These are phyloP conservation scores for Lingula anatina DNA, from an alignment of 2,888 invertebrate genomes.

Conservation along the genomic window DNA sequence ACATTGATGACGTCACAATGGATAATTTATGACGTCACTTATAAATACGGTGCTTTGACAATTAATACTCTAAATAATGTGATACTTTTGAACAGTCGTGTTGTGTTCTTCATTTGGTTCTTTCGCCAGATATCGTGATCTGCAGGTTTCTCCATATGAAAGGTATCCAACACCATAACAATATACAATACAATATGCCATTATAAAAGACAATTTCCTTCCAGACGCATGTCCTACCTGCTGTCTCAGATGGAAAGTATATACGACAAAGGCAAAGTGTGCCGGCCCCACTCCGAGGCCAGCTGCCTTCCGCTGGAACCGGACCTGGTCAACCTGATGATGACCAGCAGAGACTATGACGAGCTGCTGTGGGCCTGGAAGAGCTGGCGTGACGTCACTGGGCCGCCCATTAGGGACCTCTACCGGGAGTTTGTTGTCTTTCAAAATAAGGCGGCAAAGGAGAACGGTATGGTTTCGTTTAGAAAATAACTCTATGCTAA, in stretches of 20 bases:
- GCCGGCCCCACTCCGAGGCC: background rate
- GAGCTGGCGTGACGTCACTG: conserved; percentile 75
- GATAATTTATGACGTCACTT: too few species aligned
- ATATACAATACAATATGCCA: too few species aligned
- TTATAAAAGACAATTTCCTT: too few species aligned
- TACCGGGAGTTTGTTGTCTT: conserved; percentile 74
- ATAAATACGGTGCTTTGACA: too few species aligned
- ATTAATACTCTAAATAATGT: too few species aligned
- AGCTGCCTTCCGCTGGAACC: conserved; percentile 27
- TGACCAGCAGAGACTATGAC: conserved; percentile 61
- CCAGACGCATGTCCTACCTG: too few species aligned
- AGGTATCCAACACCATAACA: too few species aligned
- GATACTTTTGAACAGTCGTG: too few species aligned
- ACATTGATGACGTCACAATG: too few species aligned
- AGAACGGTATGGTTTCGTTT: conserved; percentile 60
- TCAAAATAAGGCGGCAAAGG: conserved; percentile 69
- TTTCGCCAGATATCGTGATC: too few species aligned
- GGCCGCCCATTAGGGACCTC: conserved; percentile 68
- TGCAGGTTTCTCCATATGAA: too few species aligned
- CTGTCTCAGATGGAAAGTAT: background rate
- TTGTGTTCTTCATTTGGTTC: too few species aligned
- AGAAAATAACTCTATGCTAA: background rate
- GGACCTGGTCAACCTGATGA: conserved; percentile 31
- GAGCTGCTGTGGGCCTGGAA: conserved; percentile 75
- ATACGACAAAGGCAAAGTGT: background rate